Evolutionary conservation across 2,113 vertebrate species (phyloP).

Genomic region (Corapipo altera): DNA sequence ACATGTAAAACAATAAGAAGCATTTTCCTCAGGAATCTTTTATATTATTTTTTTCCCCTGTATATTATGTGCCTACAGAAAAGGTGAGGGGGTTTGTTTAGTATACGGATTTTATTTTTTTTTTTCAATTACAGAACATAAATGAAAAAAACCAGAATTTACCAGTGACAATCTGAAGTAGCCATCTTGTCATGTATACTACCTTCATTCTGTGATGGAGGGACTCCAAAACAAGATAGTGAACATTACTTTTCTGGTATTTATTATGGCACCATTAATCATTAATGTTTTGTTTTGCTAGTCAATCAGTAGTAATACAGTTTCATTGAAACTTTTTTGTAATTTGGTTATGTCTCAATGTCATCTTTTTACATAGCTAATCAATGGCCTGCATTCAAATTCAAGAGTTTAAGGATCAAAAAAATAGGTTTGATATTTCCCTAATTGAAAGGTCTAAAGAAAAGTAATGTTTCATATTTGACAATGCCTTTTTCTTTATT

Average conservation of each 20-base stretch:
- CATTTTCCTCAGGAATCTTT: background rate
- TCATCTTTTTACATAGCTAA: background rate
- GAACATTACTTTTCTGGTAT: background rate
- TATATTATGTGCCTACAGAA: background rate
- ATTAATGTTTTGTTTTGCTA: background rate
- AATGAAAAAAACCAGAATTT: background rate
- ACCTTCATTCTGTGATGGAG: background rate
- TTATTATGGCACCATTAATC: background rate
- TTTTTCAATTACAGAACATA: background rate
- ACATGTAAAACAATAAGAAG: background rate
- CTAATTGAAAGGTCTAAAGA: constrained; percentile 23
- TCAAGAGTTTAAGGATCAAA: background rate
- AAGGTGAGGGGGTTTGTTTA: background rate
- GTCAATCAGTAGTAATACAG: background rate
- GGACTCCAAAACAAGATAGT: background rate
- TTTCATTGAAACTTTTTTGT: background rate
- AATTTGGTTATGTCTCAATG: background rate
- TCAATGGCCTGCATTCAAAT: constrained; percentile 29
- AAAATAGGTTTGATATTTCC: constrained; percentile 32
- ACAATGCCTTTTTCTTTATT: constrained; percentile 31
- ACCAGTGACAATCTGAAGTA: background rate
- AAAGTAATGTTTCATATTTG: constrained; percentile 34
- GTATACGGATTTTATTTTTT: background rate
- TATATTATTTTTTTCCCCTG: background rate
- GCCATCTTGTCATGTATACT: background rate